Base-by-base conservation (phyloP, 2,113 vertebrate genomes). In the Ameiurus melas region DNA sequence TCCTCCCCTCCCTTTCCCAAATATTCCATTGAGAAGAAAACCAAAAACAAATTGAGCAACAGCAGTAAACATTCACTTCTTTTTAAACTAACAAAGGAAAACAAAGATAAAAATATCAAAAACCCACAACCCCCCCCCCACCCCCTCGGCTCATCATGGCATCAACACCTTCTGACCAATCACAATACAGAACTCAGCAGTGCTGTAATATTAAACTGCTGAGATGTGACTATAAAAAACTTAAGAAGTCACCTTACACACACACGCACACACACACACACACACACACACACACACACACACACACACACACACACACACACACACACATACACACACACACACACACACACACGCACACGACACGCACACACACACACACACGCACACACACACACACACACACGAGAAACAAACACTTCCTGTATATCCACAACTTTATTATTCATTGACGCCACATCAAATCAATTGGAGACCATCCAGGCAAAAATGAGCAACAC, bases 401-500 rank as follows among this genome's bases (percentile, higher is more conserved):
- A 66, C 64, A 27, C 64, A 7, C 58, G 6, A 58, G 19, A 81
- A 39, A 82, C 30, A 14, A 19, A 60, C 30, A 60, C 80, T 60
- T 60, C 20, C 30, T 82, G 80, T 39, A 60, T 36, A 60, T 25
- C 39, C 7, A 25, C 20, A 1, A 60, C 20, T 14, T 19, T 82
- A n/a, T 82, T 60, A 82, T 82, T 82, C 4, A 22, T 60, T 81
- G 33, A 58, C 27, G 58, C 17, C n/a, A 81, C 53, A 58, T 20
- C 16, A 81, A 57, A 80, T 80, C 14, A 57, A 22, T n/a, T 58
- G 78, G 16, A 60, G 12, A 39, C 80, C n/a, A 25, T 82, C 30
- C 57, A 82, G 53, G 53, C 78, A 81, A 81, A 81, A 79, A 81
- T 81, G n/a, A 82, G 30, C 30, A 13, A 9, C 19, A 27, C 47